These are phyloP conservation scores for Trichogramma dendrolimi DNA, from an alignment of 2,888 invertebrate species.

Conservation along the genomic window DNA sequence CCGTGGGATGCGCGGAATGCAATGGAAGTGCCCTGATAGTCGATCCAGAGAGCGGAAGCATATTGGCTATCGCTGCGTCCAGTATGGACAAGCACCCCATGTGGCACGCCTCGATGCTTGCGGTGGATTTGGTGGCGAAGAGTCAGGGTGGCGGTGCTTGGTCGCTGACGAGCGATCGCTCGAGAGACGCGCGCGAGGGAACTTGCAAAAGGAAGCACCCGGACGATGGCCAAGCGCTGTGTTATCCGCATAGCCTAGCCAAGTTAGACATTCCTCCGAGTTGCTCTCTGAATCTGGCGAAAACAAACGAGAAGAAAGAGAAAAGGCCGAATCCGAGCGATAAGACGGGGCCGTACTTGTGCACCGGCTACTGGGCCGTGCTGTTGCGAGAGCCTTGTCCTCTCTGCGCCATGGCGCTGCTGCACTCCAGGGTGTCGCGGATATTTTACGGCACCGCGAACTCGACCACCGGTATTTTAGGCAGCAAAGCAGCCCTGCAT, in stretches of 20 bases:
- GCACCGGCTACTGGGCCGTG: conserved; percentile 84
- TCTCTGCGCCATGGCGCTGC: conserved; percentile 92
- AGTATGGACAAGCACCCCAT: conserved; percentile 63
- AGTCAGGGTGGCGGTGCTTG: conserved; percentile 78
- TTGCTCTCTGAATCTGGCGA: conserved; percentile 11
- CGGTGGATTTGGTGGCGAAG: conserved; percentile 78
- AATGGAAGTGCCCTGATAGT: conserved; percentile 64
- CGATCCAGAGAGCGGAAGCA: conserved; percentile 64
- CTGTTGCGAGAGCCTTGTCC: conserved; percentile 82
- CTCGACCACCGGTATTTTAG: conserved; percentile 65
- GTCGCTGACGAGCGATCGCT: conserved; percentile 38
- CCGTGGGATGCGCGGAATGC: conserved; percentile 40
- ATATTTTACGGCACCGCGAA: conserved; percentile 70
- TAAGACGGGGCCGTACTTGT: conserved; percentile 69
- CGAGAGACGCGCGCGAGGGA: no score
- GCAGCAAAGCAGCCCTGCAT: conserved; percentile 71
- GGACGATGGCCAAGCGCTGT: conserved; percentile 30
- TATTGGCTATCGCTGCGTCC: conserved; percentile 67
- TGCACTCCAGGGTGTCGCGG: conserved; percentile 81
- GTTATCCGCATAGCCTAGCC: conserved; percentile 37
- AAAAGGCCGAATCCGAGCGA: conserved; percentile 34
- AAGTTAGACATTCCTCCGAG: conserved; percentile 31
- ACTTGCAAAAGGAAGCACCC: neutral
- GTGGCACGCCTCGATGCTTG: conserved; percentile 81
- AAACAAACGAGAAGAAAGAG: conserved; percentile 28